Conservation (phyloP, 2,888 invertebrate species). For the Acrobasis consociella region DNA sequence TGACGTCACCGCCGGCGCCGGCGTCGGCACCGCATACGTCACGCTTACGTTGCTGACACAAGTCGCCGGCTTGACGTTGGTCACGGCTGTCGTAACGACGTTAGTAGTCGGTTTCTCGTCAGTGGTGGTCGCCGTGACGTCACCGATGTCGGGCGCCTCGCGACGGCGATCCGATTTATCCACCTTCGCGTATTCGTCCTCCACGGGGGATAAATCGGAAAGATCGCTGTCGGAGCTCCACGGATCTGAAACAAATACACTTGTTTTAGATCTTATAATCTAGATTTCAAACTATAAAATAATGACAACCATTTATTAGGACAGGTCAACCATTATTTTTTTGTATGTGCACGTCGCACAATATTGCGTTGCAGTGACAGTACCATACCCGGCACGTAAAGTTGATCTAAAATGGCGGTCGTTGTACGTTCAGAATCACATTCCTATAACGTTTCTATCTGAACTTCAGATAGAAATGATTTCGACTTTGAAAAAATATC, state of each 20-base stretch:
- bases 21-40: conserved; percentile 19
- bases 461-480: too few relatives aligned
- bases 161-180: conserved; percentile 65
- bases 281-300: too few relatives aligned
- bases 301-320: too few relatives aligned
- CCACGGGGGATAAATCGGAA: conserved; percentile 92
- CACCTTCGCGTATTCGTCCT: conserved; percentile 82
- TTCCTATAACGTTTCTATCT: too few relatives aligned
- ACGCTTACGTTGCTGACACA: conserved; percentile 5
- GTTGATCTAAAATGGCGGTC: too few relatives aligned
- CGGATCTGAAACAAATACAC: conserved; percentile 73
- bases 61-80: conserved; percentile 1
- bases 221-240: conserved; percentile 94
- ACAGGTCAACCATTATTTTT: too few relatives aligned
- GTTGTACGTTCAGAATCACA: too few relatives aligned
- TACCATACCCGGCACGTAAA: too few relatives aligned
- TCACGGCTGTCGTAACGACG: conserved; percentile 32
- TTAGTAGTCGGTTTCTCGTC: conserved; percentile 36
- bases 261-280: not conserved
- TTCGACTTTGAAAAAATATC: too few relatives aligned
- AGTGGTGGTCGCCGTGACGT: conserved; percentile 63
- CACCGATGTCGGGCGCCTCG: conserved; percentile 73
- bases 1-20: conserved; percentile 7
- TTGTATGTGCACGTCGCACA: too few relatives aligned
- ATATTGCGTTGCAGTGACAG: too few relatives aligned